Conservation (phyloP, 2,888 invertebrate genomes). For the Caenorhabditis auriculariae region DNA sequence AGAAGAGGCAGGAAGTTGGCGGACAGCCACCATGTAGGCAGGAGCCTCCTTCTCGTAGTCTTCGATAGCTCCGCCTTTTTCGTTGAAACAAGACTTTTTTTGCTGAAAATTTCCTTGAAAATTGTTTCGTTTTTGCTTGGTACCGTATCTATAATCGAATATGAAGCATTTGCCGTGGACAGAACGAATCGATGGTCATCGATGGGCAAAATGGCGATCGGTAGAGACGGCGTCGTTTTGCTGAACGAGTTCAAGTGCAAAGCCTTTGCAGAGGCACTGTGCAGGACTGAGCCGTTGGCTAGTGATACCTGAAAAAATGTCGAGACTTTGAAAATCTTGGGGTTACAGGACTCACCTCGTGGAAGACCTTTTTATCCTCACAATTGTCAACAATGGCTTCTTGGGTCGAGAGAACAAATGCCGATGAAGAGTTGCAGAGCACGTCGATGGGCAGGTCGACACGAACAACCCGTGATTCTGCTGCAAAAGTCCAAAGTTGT, state of each 20-base stretch:
- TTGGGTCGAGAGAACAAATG: conserved; percentile 14
- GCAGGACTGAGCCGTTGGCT: not conserved
- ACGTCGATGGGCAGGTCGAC: conserved; percentile 36
- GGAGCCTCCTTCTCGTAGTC: no score
- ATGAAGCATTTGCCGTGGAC: conserved; percentile 23
- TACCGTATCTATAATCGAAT: conserved; percentile 31
- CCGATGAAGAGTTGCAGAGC: conserved; percentile 2
- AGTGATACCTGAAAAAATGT: not conserved
- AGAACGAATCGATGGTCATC: conserved; percentile 10
- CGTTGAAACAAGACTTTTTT: not conserved
- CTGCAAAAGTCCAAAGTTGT: no score
- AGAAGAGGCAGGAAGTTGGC: no score
- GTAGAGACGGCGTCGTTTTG: no score
- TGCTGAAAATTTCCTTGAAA: not conserved
- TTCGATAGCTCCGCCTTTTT: no score
- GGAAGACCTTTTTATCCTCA: conserved; percentile 25
- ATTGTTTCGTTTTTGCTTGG: not conserved
- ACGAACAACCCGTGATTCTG: conserved; percentile 23
- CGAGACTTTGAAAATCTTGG: not conserved
- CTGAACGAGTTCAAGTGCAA: not conserved
- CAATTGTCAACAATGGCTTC: conserved; percentile 11
- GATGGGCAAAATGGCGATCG: conserved; percentile 1
- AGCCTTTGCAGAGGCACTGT: not conserved
- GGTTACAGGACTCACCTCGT: conserved; percentile 16
- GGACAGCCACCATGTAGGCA: no score